A percentile compares a stretch with the other conserved stretches of the same genome.
phyloP scores from a whole-genome alignment of 2,113 vertebrate genomes.

The Hemicordylus capensis region DNA sequence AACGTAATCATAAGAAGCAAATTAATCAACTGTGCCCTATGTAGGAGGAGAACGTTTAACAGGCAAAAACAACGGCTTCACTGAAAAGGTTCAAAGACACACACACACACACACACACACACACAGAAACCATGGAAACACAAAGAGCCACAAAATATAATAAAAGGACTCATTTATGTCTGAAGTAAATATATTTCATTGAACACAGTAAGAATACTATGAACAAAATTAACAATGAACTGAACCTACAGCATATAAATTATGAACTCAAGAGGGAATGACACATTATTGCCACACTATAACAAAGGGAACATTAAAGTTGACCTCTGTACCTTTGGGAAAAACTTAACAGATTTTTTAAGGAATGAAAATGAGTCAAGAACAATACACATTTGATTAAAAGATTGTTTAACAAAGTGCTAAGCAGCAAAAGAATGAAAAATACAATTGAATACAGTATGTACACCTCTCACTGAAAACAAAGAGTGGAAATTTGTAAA shows the following conservation, averaged over 20 bases:
- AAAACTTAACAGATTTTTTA: neutral
- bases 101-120: no score
- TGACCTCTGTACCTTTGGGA: neutral
- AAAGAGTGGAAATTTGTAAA: neutral
- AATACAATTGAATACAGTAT: neutral
- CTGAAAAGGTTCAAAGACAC: constrained; percentile 2
- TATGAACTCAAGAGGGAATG: neutral
- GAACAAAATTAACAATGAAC: neutral
- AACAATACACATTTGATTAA: neutral
- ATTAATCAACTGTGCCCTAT: neutral
- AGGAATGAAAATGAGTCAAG: neutral
- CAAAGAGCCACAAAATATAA: neutral
- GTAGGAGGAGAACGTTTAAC: neutral
- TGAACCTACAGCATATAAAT: neutral
- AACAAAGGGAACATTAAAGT: neutral
- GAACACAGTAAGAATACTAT: neutral
- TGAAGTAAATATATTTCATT: neutral
- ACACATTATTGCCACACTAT: neutral
- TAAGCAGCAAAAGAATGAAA: neutral
- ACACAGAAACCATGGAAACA: neutral
- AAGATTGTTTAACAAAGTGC: neutral
- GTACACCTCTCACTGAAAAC: neutral
- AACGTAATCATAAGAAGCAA: neutral
- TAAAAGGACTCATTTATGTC: constrained; percentile 18
- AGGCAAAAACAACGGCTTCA: constrained; percentile 6